Conservation (phyloP, 2,797 vertebrate species). For the Phoebastria nigripes region DNA sequence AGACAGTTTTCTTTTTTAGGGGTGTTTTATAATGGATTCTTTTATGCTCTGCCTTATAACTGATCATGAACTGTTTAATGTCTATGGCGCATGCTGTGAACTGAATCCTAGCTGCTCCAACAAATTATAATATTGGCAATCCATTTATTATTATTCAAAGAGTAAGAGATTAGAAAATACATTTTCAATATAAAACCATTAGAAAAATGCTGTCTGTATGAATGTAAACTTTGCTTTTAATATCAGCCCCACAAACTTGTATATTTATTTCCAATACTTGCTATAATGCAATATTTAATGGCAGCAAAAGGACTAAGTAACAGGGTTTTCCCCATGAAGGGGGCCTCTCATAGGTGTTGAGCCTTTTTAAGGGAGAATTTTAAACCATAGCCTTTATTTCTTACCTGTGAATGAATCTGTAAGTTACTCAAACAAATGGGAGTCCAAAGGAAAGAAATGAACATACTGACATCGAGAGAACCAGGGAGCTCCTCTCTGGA, state of each 20-base stretch:
- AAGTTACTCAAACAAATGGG: not conserved
- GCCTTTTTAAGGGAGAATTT: not conserved
- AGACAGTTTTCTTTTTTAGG: not conserved
- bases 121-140: not conserved
- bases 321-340: not conserved
- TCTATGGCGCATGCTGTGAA: not conserved
- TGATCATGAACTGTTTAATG: conserved; percentile 43
- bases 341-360: not conserved
- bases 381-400: not conserved
- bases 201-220: not conserved
- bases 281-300: not conserved
- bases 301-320: not conserved
- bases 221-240: not conserved
- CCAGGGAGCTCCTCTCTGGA: not conserved
- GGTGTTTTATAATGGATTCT: not conserved
- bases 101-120: not conserved
- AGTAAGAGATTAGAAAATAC: not conserved
- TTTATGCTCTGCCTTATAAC: conserved; percentile 16
- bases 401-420: not conserved
- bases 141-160: not conserved
- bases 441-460: not conserved
- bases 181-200: not conserved
- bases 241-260: not conserved
- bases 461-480: not conserved
- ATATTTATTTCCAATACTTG: not conserved